These are phyloP conservation scores for Dermolepida albohirtum DNA, from an alignment of 2,888 invertebrate genomes.

Conservation along the genomic window DNA sequence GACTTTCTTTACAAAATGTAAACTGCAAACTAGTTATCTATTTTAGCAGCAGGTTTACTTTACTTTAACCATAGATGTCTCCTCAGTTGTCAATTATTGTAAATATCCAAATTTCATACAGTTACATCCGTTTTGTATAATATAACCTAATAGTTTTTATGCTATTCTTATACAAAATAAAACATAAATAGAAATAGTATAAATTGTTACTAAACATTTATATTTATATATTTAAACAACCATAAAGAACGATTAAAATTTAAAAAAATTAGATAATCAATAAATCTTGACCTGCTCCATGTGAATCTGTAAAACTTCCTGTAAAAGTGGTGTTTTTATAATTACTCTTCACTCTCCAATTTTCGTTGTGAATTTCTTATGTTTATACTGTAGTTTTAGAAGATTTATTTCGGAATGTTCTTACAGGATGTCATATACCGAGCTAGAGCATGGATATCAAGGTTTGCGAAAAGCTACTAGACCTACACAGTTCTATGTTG, in stretches of 20 bases:
- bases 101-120: too few relatives aligned
- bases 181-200: background rate
- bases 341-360: background rate
- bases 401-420: slow-evolving; percentile 40
- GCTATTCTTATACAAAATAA: background rate
- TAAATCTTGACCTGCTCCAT: slow-evolving; percentile 42
- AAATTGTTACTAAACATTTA: too few relatives aligned
- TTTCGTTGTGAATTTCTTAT: background rate
- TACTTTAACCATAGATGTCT: too few relatives aligned
- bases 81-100: too few relatives aligned
- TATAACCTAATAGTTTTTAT: background rate
- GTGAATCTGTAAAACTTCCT: background rate
- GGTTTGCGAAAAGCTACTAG: slow-evolving; percentile 78
- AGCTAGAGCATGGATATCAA: slow-evolving; percentile 93
- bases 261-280: slow-evolving; percentile 29
- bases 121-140: slow-evolving; percentile 6
- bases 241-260: background rate
- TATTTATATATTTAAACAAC: background rate
- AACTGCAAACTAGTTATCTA: too few relatives aligned
- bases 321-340: slow-evolving; percentile 6
- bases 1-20: too few relatives aligned
- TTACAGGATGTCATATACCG: slow-evolving; percentile 85
- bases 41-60: too few relatives aligned
- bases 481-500: slow-evolving; percentile 79
- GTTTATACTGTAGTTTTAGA: slow-evolving; percentile 9